Evolutionary conservation across 2,113 vertebrate species (phyloP).

Genomic region (Paralichthys olivaceus): DNA sequence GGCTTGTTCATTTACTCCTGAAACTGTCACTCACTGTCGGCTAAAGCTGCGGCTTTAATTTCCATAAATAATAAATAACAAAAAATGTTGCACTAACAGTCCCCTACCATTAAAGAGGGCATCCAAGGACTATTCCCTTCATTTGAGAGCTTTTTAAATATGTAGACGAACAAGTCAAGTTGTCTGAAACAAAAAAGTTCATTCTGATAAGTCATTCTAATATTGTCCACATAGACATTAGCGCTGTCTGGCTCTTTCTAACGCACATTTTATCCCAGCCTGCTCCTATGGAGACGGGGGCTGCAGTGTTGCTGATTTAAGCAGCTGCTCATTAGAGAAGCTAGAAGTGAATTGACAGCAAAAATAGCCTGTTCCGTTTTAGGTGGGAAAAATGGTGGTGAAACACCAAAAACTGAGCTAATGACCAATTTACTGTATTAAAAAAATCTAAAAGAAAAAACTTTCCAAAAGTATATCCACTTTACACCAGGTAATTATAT

Average conservation of each 20-base stretch:
- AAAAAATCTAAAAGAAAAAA: constrained; percentile 28
- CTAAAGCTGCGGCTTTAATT: neutral
- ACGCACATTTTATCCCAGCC: constrained; percentile 23
- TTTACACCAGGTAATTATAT: constrained; percentile 45
- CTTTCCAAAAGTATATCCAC: constrained; percentile 22
- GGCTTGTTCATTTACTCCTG: constrained; percentile 30
- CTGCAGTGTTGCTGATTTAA: constrained; percentile 47
- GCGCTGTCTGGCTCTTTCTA: constrained; percentile 14
- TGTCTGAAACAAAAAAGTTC: neutral
- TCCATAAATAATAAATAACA: neutral
- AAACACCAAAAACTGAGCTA: constrained; percentile 49
- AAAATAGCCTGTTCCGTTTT: constrained; percentile 41
- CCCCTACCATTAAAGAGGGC: neutral
- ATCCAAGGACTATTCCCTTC: neutral
- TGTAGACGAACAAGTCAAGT: neutral
- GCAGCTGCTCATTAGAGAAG: constrained; percentile 58
- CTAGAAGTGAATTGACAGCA: constrained; percentile 51
- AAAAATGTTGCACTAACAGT: neutral
- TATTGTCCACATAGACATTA: constrained; percentile 25
- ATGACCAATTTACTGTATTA: constrained; percentile 61
- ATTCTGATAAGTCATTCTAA: neutral
- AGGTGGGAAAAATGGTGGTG: constrained; percentile 26
- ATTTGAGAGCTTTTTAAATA: constrained; percentile 10
- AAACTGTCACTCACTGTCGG: constrained; percentile 23
- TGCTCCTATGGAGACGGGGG: constrained; percentile 10